A percentile compares a stretch with the other conserved stretches of the same genome.
Conservation (phyloP, 2,888 invertebrate genomes). For the Sphaeridia pumilis region DNA sequence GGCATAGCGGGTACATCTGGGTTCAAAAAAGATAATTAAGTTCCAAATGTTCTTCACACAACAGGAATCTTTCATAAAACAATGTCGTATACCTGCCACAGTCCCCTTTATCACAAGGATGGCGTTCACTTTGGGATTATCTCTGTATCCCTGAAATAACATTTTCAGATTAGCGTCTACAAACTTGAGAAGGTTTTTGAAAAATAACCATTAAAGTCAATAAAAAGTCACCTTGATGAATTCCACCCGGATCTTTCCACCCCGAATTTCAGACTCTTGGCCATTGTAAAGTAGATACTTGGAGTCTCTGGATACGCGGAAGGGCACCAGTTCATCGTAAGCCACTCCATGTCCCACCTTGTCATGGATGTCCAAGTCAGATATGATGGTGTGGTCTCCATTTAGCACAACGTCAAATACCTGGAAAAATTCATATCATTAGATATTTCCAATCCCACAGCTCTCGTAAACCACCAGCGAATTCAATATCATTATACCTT, state of each 20-base stretch:
- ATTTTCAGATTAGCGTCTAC: background rate
- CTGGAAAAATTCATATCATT: no score
- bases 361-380: conserved; percentile 86
- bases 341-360: conserved; percentile 87
- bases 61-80: background rate
- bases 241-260: conserved; percentile 70
- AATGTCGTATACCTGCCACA: conserved; percentile 49
- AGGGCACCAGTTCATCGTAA: conserved; percentile 86
- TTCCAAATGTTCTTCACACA: no score
- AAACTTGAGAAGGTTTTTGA: no score
- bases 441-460: no score
- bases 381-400: conserved; percentile 79
- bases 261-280: conserved; percentile 73
- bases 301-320: conserved; percentile 56
- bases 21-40: no score
- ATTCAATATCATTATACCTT: no score
- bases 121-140: conserved; percentile 97
- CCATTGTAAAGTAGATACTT: conserved; percentile 69
- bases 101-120: conserved; percentile 80
- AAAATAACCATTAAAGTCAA: background rate
- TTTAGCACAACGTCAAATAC: conserved; percentile 88
- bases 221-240: conserved; percentile 70
- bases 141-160: conserved; percentile 64
- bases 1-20: conserved; percentile 64
- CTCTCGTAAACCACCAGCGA: no score